Conservation (phyloP, 2,888 invertebrate genomes). For the Abscondita cerata region DNA sequence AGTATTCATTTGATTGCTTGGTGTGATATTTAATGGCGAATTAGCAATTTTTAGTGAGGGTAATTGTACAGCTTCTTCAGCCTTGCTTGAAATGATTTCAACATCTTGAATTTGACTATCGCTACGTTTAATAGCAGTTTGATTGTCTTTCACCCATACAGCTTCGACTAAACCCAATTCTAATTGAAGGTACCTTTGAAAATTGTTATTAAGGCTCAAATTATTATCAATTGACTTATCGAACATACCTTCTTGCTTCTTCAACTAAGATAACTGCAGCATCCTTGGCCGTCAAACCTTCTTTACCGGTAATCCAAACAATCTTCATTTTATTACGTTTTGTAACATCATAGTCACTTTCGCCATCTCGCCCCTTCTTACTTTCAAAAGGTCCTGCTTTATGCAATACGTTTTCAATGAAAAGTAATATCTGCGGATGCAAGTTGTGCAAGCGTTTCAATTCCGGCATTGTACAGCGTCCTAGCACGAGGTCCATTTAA, state of each 20-base stretch:
- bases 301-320: conserved; percentile 80
- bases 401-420: conserved; percentile 78
- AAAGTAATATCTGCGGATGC: conserved; percentile 74
- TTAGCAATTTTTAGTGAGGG: too few species aligned
- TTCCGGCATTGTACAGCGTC: conserved; percentile 80
- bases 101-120: neutral
- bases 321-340: conserved; percentile 73
- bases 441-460: conserved; percentile 77
- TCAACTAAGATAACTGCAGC: conserved; percentile 79
- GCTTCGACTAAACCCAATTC: conserved; percentile 77
- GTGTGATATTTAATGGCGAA: too few species aligned
- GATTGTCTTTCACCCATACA: conserved; percentile 66
- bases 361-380: conserved; percentile 74
- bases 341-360: conserved; percentile 69
- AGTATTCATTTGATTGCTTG: neutral
- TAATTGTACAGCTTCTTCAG: too few species aligned
- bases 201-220: neutral
- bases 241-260: conserved; percentile 79
- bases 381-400: conserved; percentile 87
- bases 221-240: conserved; percentile 3
- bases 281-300: conserved; percentile 80
- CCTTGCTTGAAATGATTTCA: neutral
- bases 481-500: conserved; percentile 87
- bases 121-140: neutral
- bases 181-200: conserved; percentile 63